Evolutionary conservation across 2,888 invertebrate species (phyloP).

Genomic region (Oxyteleia sp.): DNA sequence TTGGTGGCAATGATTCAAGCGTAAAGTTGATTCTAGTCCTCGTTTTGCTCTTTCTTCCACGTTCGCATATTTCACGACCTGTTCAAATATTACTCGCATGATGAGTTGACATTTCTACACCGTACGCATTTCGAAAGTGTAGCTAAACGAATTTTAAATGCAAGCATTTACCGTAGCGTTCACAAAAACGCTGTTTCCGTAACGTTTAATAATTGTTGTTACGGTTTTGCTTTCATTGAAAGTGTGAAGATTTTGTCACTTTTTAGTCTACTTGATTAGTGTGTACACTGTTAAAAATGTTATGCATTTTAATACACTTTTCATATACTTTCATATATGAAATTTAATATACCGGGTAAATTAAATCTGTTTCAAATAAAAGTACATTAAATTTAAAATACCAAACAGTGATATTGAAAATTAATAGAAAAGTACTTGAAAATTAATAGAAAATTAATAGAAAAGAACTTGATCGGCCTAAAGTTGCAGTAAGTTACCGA

Average conservation of each 20-base stretch:
- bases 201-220: conserved; percentile 24
- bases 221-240: conserved; percentile 30
- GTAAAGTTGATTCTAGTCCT: conserved; percentile 59
- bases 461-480: too few relatives aligned
- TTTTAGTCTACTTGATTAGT: too few relatives aligned
- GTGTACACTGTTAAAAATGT: too few relatives aligned
- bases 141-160: conserved; percentile 28
- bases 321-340: too few relatives aligned
- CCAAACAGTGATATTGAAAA: too few relatives aligned
- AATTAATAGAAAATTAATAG: too few relatives aligned
- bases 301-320: too few relatives aligned
- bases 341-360: too few relatives aligned
- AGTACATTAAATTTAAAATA: too few relatives aligned
- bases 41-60: conserved; percentile 60
- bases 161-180: conserved; percentile 22
- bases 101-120: conserved; percentile 36
- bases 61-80: conserved; percentile 63
- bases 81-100: conserved; percentile 30
- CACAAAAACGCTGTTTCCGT: conserved; percentile 25
- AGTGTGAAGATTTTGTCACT: conserved; percentile 14
- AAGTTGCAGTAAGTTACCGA: too few relatives aligned
- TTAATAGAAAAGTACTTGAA: too few relatives aligned
- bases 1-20: conserved; percentile 71
- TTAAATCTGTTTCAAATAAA: too few relatives aligned
- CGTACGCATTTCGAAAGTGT: conserved; percentile 30